Conservation (phyloP, 1,140 invertebrate genomes). For the Aphaenogaster ashmeadi region DNA sequence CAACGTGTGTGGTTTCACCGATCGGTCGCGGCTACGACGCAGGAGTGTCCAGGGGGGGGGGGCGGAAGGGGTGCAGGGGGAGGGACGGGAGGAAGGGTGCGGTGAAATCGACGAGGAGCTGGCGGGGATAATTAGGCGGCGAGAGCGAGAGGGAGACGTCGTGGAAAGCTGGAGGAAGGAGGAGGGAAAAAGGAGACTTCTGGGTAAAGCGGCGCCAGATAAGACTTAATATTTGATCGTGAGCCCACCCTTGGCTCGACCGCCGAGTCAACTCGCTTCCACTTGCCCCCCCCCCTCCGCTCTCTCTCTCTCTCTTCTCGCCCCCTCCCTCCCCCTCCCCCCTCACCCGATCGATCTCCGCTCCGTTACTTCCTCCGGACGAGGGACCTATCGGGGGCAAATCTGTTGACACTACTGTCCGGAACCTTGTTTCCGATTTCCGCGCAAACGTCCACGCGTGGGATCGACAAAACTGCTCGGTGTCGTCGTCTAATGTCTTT, state of each 20-base stretch:
- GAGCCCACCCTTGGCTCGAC: conserved; percentile 81
- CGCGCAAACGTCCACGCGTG: conserved; percentile 65
- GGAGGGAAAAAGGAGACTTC: conserved; percentile 71
- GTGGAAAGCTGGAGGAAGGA: conserved; percentile 59
- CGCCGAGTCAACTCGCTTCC: conserved; percentile 74
- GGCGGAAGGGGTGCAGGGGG: conserved; percentile 7
- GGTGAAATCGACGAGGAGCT: conserved; percentile 61
- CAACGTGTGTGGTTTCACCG: conserved; percentile 72
- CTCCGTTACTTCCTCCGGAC: conserved; percentile 44
- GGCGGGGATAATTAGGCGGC: conserved; percentile 83
- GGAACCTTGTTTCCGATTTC: conserved; percentile 78
- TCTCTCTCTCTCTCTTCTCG: not conserved
- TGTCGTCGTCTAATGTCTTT: conserved; percentile 44
- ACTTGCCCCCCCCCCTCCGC: conserved; percentile 45
- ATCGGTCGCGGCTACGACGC: conserved; percentile 64
- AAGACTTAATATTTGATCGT: conserved; percentile 87
- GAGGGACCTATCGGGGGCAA: conserved; percentile 72
- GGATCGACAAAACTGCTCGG: conserved; percentile 48
- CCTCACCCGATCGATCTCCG: conserved; percentile 59
- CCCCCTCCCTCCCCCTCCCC: not conserved
- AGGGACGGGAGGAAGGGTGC: conserved; percentile 24
- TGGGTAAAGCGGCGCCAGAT: conserved; percentile 85
- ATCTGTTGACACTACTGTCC: conserved; percentile 81
- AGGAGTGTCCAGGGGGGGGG: conserved; percentile 35
- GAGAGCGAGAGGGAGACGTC: conserved; percentile 68